These are phyloP conservation scores for Shinisaurus crocodilurus DNA, from an alignment of 2,113 vertebrate genomes.

Conservation along the genomic window DNA sequence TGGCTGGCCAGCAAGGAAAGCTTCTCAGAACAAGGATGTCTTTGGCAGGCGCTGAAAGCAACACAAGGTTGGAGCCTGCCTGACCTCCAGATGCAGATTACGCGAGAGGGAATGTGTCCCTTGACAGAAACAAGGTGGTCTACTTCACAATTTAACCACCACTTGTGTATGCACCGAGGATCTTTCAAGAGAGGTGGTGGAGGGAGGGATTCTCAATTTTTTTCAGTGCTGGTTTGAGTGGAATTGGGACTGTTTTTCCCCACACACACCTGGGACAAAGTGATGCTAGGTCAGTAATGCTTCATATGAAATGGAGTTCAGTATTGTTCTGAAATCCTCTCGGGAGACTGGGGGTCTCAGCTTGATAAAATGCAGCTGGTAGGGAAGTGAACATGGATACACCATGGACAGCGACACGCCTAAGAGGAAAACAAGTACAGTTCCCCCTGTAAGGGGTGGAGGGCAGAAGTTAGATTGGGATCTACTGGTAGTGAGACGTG, in stretches of 20 bases:
- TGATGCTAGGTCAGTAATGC: background rate
- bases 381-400: background rate
- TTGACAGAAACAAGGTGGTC: background rate
- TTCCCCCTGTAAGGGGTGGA: background rate
- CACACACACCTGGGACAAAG: background rate
- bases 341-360: background rate
- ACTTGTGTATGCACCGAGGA: background rate
- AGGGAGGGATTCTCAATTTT: background rate
- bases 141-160: background rate
- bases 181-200: background rate
- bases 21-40: too few relatives aligned
- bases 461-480: too few relatives aligned
- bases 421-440: background rate
- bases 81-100: too few relatives aligned
- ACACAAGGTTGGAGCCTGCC: too few relatives aligned
- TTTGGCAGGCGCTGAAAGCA: too few relatives aligned
- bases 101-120: background rate
- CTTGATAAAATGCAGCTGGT: background rate
- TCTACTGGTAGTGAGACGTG: background rate
- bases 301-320: background rate
- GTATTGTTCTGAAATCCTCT: background rate
- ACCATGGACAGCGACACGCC: conserved; percentile 32
- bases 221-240: background rate
- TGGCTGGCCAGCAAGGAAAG: too few relatives aligned
- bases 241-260: background rate